Conservation (phyloP, 2,113 vertebrate genomes). For the Heterotilapia buettikoferi region DNA sequence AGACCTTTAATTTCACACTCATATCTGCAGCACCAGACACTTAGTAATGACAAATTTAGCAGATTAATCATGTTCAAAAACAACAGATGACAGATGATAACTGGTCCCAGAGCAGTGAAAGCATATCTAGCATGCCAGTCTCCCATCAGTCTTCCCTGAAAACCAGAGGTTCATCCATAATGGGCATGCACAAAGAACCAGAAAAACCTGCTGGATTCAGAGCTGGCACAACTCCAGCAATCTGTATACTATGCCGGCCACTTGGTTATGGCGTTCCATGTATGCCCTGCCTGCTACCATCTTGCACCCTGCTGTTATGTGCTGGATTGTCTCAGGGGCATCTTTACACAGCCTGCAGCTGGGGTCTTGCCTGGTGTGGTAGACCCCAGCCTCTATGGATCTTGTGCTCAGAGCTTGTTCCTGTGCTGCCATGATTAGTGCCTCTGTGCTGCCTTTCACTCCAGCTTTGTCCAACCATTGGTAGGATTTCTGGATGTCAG, state of each 20-base stretch:
- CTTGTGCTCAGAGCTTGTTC: not conserved
- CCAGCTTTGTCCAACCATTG: not conserved
- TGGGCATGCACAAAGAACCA: not conserved
- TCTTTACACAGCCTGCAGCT: not conserved
- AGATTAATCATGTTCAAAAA: not conserved
- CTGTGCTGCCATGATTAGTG: fast-evolving
- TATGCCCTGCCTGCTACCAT: fast-evolving
- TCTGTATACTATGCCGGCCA: not conserved
- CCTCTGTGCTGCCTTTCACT: not conserved
- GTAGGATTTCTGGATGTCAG: not conserved
- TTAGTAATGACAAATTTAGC: not conserved
- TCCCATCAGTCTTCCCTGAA: not conserved
- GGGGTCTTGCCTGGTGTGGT: not conserved
- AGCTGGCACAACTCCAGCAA: not conserved
- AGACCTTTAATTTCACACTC: not conserved
- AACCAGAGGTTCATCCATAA: not conserved
- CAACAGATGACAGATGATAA: not conserved
- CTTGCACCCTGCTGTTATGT: not conserved
- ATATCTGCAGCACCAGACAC: not conserved
- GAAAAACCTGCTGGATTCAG: not conserved
- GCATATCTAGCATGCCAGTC: not conserved
- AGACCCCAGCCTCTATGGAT: not conserved
- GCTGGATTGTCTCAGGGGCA: fast-evolving
- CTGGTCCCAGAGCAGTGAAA: not conserved
- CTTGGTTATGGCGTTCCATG: not conserved